phyloP scores from a whole-genome alignment of 2,797 vertebrate species.

The Sebastes minor region DNA sequence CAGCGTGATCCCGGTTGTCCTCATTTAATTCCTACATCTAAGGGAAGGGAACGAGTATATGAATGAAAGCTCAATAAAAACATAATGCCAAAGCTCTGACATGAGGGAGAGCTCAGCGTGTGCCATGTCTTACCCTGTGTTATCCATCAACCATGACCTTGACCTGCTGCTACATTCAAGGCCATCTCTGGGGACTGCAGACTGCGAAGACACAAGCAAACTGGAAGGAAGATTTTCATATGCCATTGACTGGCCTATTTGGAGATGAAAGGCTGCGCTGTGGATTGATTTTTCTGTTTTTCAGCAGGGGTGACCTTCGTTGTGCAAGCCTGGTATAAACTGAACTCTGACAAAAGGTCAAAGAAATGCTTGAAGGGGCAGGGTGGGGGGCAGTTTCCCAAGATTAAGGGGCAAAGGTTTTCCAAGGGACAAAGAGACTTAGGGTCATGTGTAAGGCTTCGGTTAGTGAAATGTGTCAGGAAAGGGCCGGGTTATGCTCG shows the following conservation, averaged over 20 bases:
- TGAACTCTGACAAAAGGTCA: constrained; percentile 33
- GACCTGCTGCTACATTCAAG: constrained; percentile 46
- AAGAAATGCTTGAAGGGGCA: constrained; percentile 11
- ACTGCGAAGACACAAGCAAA: constrained; percentile 19
- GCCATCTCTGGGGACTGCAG: constrained; percentile 41
- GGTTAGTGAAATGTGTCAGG: not conserved
- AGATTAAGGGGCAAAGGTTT: constrained; percentile 14
- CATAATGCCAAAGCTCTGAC: constrained; percentile 12
- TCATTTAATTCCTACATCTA: constrained; percentile 22
- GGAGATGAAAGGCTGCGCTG: constrained; percentile 53
- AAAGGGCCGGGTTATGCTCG: not conserved
- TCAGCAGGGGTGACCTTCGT: constrained; percentile 66
- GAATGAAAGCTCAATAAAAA: constrained; percentile 27
- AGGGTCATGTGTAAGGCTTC: not conserved
- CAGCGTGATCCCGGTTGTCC: constrained; percentile 7
- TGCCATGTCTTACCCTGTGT: constrained; percentile 18
- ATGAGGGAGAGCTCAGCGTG: constrained; percentile 13
- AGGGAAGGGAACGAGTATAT: not conserved
- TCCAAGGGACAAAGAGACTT: not conserved
- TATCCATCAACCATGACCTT: constrained; percentile 58
- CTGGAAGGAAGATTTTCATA: constrained; percentile 53
- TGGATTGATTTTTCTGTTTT: constrained; percentile 68
- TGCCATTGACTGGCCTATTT: constrained; percentile 64
- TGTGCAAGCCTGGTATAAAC: constrained; percentile 25
- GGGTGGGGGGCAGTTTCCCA: not conserved